Conservation (phyloP, 2,113 vertebrate species). For the Spheniscus mendiculus region DNA sequence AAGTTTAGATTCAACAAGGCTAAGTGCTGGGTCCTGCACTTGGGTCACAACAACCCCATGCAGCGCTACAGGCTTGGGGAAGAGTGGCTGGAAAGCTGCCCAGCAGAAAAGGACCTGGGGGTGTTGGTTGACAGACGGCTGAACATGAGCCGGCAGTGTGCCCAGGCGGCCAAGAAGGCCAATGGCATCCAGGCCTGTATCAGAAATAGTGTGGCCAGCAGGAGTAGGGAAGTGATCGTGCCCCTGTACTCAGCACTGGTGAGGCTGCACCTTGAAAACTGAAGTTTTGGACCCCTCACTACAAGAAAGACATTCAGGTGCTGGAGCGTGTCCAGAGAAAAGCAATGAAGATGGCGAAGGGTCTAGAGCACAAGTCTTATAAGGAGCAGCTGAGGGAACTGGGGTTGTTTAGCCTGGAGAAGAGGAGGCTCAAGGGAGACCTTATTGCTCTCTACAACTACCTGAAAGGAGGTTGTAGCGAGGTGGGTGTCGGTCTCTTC, state of each 20-base stretch:
- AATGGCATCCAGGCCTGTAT: neutral
- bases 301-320: neutral
- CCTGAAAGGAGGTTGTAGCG: neutral
- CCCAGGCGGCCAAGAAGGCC: neutral
- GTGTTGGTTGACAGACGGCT: fast-evolving
- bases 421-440: neutral
- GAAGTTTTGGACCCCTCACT: neutral
- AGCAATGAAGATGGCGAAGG: neutral
- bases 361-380: neutral
- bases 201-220: neutral
- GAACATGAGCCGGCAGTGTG: neutral
- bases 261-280: neutral
- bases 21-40: neutral
- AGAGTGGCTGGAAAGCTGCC: neutral
- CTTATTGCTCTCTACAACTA: neutral
- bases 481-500: neutral
- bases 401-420: neutral
- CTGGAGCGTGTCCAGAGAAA: neutral
- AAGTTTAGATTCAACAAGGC: neutral
- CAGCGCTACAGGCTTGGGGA: neutral
- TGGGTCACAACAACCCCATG: neutral
- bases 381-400: neutral
- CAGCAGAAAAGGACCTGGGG: fast-evolving
- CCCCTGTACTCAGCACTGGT: neutral
- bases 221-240: fast-evolving